phyloP scores from a whole-genome alignment of 2,888 invertebrate genomes.

The Tipula helvola region DNA sequence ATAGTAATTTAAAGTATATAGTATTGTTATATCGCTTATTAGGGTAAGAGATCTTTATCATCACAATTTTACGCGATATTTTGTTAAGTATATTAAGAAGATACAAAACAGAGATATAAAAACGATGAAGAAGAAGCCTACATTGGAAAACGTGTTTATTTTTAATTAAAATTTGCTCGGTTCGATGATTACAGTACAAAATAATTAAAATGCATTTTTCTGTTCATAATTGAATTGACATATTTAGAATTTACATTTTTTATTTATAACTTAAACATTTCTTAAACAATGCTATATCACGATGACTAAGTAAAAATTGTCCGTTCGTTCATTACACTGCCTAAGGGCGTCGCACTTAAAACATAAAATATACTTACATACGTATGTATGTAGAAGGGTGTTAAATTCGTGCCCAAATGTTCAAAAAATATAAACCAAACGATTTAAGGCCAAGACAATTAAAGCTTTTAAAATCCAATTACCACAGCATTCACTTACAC shows the following conservation, averaged over 20 bases:
- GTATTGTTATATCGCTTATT: neutral
- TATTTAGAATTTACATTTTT: neutral
- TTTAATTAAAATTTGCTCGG: neutral
- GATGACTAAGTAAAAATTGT: neutral
- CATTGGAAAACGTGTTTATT: neutral
- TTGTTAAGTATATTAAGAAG: neutral
- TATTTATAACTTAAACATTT: neutral
- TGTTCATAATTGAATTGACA: neutral
- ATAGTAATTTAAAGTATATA: neutral
- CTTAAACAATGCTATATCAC: neutral
- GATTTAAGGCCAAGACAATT: neutral
- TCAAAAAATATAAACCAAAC: neutral
- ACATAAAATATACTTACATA: neutral
- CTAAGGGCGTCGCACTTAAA: neutral
- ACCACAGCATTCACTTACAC: neutral
- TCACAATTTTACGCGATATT: neutral
- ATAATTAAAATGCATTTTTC: neutral
- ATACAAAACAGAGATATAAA: neutral
- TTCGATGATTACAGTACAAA: neutral
- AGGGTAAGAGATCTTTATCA: neutral
- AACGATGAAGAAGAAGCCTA: neutral
- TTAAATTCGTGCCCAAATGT: neutral
- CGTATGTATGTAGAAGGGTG: neutral
- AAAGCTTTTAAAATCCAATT: neutral
- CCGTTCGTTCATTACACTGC: neutral